These are phyloP conservation scores for Lutjanus erythropterus DNA, from an alignment of 2,113 vertebrate species.

Conservation along the genomic window DNA sequence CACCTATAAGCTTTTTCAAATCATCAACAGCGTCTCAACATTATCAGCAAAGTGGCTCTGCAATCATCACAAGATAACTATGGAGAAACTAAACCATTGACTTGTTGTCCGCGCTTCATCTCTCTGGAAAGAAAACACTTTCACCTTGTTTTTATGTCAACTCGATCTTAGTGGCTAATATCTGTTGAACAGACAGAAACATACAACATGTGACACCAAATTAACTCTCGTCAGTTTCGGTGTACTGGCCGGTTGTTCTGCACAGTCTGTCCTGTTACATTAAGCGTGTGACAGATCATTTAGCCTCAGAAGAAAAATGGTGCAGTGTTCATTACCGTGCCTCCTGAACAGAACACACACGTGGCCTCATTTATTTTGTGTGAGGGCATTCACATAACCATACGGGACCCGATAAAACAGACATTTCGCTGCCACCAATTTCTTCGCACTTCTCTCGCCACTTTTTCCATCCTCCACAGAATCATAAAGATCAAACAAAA, in stretches of 20 bases:
- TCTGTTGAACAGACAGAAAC: constrained; percentile 14
- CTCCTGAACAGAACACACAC: constrained; percentile 67
- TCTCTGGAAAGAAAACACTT: neutral
- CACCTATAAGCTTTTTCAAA: no score
- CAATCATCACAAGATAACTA: no score
- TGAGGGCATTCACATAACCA: constrained; percentile 41
- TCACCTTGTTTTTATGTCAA: neutral
- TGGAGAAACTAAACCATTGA: no score
- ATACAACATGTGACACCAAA: constrained; percentile 43
- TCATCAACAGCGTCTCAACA: no score
- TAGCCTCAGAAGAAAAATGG: constrained; percentile 67
- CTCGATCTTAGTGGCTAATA: neutral
- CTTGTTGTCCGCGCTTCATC: no score
- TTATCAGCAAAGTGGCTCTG: no score
- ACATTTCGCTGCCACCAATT: constrained; percentile 60
- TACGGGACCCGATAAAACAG: constrained; percentile 56
- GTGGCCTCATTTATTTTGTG: constrained; percentile 71
- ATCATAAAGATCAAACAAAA: constrained; percentile 77
- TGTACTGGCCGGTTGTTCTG: constrained; percentile 37
- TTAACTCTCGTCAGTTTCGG: constrained; percentile 45
- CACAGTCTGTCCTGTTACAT: constrained; percentile 63
- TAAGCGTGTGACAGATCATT: constrained; percentile 64
- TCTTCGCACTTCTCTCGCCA: constrained; percentile 22
- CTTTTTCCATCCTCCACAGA: constrained; percentile 54
- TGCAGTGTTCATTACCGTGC: constrained; percentile 71